Evolutionary conservation across 2,113 vertebrate species (phyloP).

Genomic region (Platichthys flesus): DNA sequence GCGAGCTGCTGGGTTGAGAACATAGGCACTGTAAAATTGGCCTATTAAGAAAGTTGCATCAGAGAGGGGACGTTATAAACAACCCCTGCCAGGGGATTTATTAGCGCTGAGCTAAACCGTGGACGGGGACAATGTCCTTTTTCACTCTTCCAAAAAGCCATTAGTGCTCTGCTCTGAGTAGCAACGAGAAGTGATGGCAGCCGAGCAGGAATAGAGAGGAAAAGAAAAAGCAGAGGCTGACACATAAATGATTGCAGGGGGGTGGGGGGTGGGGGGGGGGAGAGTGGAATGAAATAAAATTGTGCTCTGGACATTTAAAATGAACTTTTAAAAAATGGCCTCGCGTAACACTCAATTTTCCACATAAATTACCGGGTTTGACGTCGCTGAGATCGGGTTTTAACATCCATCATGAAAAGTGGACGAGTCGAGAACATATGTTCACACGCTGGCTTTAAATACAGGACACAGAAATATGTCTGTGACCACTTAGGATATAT

Average conservation of each 20-base stretch:
- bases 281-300: slow-evolving; percentile 27
- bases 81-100: slow-evolving; percentile 71
- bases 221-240: not conserved
- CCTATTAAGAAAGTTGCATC: slow-evolving; percentile 69
- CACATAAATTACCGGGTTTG: not conserved
- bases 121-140: slow-evolving; percentile 56
- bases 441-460: too few species aligned
- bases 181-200: slow-evolving; percentile 40
- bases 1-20: slow-evolving; percentile 51
- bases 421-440: too few species aligned
- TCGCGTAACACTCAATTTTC: not conserved
- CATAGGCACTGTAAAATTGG: slow-evolving; percentile 66
- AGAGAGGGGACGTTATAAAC: slow-evolving; percentile 70
- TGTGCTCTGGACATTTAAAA: slow-evolving; percentile 26
- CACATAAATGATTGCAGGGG: slow-evolving; percentile 22
- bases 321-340: slow-evolving; percentile 40
- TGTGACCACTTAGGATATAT: too few species aligned
- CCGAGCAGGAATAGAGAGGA: slow-evolving; percentile 6
- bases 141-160: slow-evolving; percentile 59
- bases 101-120: slow-evolving; percentile 54
- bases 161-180: slow-evolving; percentile 52
- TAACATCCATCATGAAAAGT: too few species aligned
- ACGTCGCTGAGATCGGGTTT: too few species aligned
- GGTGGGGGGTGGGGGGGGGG: not conserved
- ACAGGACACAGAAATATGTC: too few species aligned